Evolutionary conservation across 2,113 vertebrate species (phyloP).

Genomic region (Scomber japonicus): DNA sequence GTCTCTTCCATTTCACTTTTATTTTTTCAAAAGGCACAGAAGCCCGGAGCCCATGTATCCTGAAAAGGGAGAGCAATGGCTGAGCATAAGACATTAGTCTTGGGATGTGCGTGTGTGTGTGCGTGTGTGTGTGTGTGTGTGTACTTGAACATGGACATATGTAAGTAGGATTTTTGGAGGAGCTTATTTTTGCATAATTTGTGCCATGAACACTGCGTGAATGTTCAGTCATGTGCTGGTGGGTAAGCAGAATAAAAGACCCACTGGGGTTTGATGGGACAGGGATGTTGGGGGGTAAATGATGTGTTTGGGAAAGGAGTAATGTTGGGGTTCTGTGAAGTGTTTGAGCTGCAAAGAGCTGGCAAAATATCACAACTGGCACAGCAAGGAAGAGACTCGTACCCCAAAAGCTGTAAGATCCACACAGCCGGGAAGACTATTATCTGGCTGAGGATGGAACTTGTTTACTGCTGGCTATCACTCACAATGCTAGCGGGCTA

Average conservation of each 20-base stretch:
- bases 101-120: neutral
- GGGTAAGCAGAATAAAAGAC: conserved; percentile 46
- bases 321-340: conserved; percentile 47
- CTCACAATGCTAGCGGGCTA: conserved; percentile 46
- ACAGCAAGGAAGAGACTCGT: conserved; percentile 33
- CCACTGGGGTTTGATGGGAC: conserved; percentile 41
- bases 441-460: conserved; percentile 56
- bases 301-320: conserved; percentile 62
- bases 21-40: conserved; percentile 31
- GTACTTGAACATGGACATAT: conserved; percentile 3
- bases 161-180: conserved; percentile 15
- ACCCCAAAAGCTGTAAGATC: conserved; percentile 56
- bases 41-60: conserved; percentile 22
- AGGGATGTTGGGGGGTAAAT: conserved; percentile 49
- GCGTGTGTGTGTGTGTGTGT: neutral
- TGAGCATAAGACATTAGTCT: conserved; percentile 32
- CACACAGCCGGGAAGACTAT: conserved; percentile 58
- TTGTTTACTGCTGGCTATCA: conserved; percentile 67
- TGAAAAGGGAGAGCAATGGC: conserved; percentile 24
- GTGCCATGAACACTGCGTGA: neutral
- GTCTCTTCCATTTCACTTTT: conserved; percentile 34
- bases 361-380: conserved; percentile 53
- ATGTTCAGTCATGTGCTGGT: conserved; percentile 25
- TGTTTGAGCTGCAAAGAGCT: conserved; percentile 32
- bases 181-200: conserved; percentile 37